Conservation (phyloP, 2,888 invertebrate species). For the Protophormia terraenovae region DNA sequence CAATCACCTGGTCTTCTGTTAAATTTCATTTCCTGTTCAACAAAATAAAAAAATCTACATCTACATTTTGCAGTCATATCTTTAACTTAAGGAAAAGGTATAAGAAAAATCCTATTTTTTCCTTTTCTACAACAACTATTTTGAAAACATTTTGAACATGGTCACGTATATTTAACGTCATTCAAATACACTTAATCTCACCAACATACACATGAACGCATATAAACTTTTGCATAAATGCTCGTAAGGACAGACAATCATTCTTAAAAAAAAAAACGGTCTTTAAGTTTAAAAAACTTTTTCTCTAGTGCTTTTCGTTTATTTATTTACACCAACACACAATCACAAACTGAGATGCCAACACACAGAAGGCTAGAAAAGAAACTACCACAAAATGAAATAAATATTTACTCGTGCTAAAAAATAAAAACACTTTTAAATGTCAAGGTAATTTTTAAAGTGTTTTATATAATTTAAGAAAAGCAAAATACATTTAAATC, state of each 20-base stretch:
- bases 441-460: conserved; percentile 58
- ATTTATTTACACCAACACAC: conserved; percentile 33
- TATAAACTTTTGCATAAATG: background rate
- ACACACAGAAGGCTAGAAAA: background rate
- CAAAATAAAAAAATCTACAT: background rate
- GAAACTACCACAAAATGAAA: background rate
- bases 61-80: background rate
- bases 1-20: conserved; percentile 13
- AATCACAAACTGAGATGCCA: background rate
- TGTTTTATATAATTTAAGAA: background rate
- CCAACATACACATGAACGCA: conserved; percentile 35
- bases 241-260: background rate
- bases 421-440: conserved; percentile 36
- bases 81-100: background rate
- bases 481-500: conserved; percentile 14
- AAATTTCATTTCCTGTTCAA: conserved; percentile 42
- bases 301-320: conserved; percentile 23
- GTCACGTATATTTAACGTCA: conserved; percentile 66
- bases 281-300: conserved; percentile 29
- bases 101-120: background rate
- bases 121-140: background rate
- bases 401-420: conserved; percentile 49
- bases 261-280: background rate
- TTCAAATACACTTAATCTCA: conserved; percentile 53
- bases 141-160: conserved; percentile 34